Evolutionary conservation across 2,888 invertebrate genomes (phyloP).

Genomic region (Leptothorax acervorum): DNA sequence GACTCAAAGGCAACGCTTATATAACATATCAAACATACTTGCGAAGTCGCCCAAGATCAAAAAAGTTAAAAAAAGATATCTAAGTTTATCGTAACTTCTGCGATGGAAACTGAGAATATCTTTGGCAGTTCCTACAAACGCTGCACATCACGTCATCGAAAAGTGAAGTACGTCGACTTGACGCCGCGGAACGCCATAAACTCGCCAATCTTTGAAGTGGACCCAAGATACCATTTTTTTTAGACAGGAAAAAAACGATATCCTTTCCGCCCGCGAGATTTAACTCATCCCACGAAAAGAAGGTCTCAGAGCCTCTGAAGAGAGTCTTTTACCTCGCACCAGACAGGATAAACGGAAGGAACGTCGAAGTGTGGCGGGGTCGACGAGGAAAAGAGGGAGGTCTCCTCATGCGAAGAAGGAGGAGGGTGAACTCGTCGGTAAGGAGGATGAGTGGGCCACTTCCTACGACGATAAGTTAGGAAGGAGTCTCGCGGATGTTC

Average conservation of each 20-base stretch:
- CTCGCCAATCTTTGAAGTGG: slow-evolving; percentile 28
- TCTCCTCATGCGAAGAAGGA: slow-evolving; percentile 11
- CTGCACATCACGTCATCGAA: not conserved
- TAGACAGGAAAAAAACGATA: slow-evolving; percentile 60
- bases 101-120: slow-evolving; percentile 2
- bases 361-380: slow-evolving; percentile 43
- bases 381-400: slow-evolving; percentile 24
- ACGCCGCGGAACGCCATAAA: not conserved
- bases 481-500: slow-evolving; percentile 83
- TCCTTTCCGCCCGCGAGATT: slow-evolving; percentile 47
- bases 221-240: not conserved
- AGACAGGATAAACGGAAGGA: slow-evolving; percentile 67
- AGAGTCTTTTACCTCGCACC: slow-evolving; percentile 64
- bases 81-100: not conserved
- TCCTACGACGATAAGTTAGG: slow-evolving; percentile 84
- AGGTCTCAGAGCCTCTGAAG: slow-evolving; percentile 53
- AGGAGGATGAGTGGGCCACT: slow-evolving; percentile 76
- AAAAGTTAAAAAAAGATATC: slow-evolving; percentile 6
- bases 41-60: not conserved
- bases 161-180: slow-evolving; percentile 13
- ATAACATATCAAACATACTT: not conserved
- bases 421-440: slow-evolving; percentile 56
- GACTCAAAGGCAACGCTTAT: not conserved
- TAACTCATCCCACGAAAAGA: slow-evolving; percentile 52
- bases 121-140: slow-evolving; percentile 1